phyloP scores from a whole-genome alignment of 53 echinoderm and acorn worm species.

The Holothuria scabra region DNA sequence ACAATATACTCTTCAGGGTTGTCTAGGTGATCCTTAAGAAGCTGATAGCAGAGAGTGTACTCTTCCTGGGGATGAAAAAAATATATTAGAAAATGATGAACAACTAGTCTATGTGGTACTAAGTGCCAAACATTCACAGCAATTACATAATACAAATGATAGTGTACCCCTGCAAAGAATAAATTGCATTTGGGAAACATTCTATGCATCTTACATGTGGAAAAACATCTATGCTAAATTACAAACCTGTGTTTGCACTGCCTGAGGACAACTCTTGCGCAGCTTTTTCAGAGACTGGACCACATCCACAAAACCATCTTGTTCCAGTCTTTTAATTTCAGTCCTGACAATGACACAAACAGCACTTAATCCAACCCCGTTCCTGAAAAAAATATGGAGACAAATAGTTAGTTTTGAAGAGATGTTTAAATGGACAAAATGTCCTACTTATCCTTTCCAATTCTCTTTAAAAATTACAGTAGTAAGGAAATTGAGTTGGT shows the following conservation, averaged over 20 bases:
- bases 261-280: not conserved
- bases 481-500: no score
- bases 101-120: not conserved
- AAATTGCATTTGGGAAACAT: not conserved
- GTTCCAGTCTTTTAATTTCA: conserved; percentile 1
- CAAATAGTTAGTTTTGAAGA: not conserved
- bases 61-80: conserved; percentile 1
- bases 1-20: conserved; percentile 13
- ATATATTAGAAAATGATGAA: not conserved
- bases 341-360: not conserved
- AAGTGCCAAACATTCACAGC: not conserved
- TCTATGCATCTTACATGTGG: not conserved
- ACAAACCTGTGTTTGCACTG: conserved; percentile 24
- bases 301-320: not conserved
- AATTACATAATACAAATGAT: not conserved
- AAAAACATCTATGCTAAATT: not conserved
- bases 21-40: conserved; percentile 17
- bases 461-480: no score
- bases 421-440: no score
- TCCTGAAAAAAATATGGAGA: not conserved
- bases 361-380: conserved; percentile 18
- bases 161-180: not conserved
- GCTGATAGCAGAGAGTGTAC: conserved; percentile 7
- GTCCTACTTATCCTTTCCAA: no score
- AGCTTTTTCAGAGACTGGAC: not conserved